Conservation (phyloP, 2,113 vertebrate species). For the Tupaia chinensis region DNA sequence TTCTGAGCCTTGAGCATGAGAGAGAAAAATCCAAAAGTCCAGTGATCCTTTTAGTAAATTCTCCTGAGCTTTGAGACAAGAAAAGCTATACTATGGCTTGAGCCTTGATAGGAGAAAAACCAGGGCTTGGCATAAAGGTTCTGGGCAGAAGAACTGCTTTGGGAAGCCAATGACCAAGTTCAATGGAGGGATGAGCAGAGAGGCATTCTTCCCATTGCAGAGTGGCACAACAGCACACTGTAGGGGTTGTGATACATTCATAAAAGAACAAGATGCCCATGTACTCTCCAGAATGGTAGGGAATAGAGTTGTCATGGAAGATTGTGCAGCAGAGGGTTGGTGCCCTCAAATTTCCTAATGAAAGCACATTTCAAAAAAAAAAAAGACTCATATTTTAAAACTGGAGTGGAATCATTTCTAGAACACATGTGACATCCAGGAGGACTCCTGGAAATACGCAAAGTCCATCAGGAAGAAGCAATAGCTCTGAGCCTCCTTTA, state of each 20-base stretch:
- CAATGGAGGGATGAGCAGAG: neutral
- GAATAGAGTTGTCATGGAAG: neutral
- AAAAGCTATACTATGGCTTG: neutral
- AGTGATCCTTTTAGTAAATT: neutral
- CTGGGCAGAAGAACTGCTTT: neutral
- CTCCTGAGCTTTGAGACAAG: neutral
- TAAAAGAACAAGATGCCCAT: neutral
- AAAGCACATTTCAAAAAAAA: neutral
- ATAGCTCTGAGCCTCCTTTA: neutral
- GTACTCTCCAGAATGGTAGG: neutral
- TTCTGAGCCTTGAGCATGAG: neutral
- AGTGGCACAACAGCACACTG: too few relatives aligned
- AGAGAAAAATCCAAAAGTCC: neutral
- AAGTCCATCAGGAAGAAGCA: neutral
- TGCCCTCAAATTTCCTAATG: neutral
- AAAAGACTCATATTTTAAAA: neutral
- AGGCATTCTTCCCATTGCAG: neutral
- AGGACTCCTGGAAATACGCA: neutral
- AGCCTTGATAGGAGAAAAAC: neutral
- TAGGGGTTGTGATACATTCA: neutral
- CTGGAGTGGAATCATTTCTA: neutral
- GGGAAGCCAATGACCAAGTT: neutral
- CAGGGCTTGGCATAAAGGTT: neutral
- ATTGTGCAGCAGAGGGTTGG: neutral
- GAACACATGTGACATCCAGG: neutral